A percentile compares a stretch with the other conserved stretches of the same genome.
Evolutionary conservation across 2,888 invertebrate species (phyloP).

Genomic region (Auanema sp.): DNA sequence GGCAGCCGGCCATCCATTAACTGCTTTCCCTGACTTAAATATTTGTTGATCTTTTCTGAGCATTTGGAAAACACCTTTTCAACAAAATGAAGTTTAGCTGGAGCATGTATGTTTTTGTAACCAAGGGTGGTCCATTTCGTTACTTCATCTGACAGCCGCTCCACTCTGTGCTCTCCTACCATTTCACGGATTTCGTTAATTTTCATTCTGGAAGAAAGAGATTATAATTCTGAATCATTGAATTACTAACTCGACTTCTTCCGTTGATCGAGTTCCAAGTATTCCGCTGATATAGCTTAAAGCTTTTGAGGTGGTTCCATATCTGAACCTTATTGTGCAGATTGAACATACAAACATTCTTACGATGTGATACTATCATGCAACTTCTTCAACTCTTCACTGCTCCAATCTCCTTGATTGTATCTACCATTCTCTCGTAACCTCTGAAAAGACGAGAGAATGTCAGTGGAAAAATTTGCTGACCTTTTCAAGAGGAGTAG

Average conservation of each 20-base stretch:
- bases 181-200: slow-evolving; percentile 33
- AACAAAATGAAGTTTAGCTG: slow-evolving; percentile 7
- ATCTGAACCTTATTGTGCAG: slow-evolving; percentile 4
- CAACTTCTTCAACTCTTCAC: slow-evolving; percentile 23
- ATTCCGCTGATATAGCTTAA: slow-evolving; percentile 20
- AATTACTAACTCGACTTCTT: slow-evolving; percentile 26
- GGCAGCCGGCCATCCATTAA: background rate
- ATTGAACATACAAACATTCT: background rate
- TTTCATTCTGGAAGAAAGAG: slow-evolving; percentile 23
- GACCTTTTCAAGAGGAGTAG: too few relatives aligned
- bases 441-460: slow-evolving; percentile 15
- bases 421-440: slow-evolving; percentile 21
- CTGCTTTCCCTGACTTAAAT: background rate
- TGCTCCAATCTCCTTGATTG: slow-evolving; percentile 31
- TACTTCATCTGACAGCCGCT: slow-evolving; percentile 13
- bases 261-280: slow-evolving; percentile 8
- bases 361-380: slow-evolving; percentile 25
- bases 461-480: too few relatives aligned
- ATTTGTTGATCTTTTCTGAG: too few relatives aligned
- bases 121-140: slow-evolving; percentile 23
- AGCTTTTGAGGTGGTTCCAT: slow-evolving; percentile 20
- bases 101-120: slow-evolving; percentile 19
- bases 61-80: slow-evolving; percentile 4
- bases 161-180: slow-evolving; percentile 24
- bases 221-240: background rate